Evolutionary conservation across 2,113 vertebrate genomes (phyloP), one percentile per base, ranked within the genome.

Genomic region (Notiomystis cincta): DNA sequence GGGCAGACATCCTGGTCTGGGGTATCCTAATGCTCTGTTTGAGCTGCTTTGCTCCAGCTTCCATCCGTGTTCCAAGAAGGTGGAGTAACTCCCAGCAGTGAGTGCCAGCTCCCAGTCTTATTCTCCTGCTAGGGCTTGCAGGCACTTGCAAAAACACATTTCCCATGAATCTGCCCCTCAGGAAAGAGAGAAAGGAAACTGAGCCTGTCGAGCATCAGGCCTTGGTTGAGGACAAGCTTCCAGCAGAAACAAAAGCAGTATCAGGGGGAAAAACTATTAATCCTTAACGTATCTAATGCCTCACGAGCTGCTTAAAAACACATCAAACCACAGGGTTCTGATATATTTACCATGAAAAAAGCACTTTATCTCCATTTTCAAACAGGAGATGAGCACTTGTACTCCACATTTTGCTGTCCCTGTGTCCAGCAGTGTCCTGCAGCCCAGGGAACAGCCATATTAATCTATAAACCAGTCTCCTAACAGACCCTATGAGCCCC

Each of bases 291-390:
- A 73, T 24, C 27, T 56, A 69, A 91, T 50, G 40, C 72, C 13
- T 94, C 91, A 60, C 0, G 27, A 95, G 28, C 40, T 58, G 16
- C 72, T 42, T 81, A 72, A 44, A 91, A 87, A 18, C 70, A 77
- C 75, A 75, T 14, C 70, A 76, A 97, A 62, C 23, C 4, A 54
- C 22, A 85, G 82, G 76, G 73, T 53, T 73, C 61, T 87, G 72
- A 90, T 72, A 45, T 67, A 92, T 82, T 93, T 92, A 75, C n/a
- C 54, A 90, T 40, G 50, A 53, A 30, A 51, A 82, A 92, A 93
- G 56, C 27, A 73, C 20, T 84, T 82, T 22, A 23, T n/a, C 12
- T 64, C 8, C 6, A 3, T 89, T 78, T 81, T 56, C 0, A 5
- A 24, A 47, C 9, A 25, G 47, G n/a, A 89, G 22, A 87, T 16